Conservation (phyloP, 2,797 vertebrate genomes). For the Oreochromis grahami region DNA sequence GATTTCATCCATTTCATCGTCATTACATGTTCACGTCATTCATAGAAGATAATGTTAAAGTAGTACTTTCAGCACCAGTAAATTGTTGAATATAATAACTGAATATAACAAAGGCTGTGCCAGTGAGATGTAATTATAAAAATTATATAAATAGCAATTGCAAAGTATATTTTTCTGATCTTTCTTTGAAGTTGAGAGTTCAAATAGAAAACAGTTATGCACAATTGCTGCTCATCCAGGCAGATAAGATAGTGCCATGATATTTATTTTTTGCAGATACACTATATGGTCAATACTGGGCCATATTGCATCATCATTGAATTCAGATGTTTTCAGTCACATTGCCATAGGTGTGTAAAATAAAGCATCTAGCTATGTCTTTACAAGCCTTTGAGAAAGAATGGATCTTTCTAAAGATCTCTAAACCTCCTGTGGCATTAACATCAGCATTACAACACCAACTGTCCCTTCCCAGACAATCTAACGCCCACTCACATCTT, state of each 20-base stretch:
- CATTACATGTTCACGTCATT: conserved; percentile 1
- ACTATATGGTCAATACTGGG: background rate
- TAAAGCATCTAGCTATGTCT: background rate
- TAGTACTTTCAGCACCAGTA: background rate
- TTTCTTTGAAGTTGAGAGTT: background rate
- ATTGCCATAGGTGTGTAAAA: background rate
- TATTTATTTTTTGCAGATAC: background rate
- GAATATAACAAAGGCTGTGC: background rate
- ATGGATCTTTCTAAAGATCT: background rate
- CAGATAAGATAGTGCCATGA: background rate
- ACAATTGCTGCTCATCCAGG: background rate
- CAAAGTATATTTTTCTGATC: background rate
- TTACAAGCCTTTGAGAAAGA: background rate
- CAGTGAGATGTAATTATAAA: background rate
- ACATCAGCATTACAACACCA: background rate
- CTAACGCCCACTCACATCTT: background rate
- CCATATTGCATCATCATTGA: background rate
- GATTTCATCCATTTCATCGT: conserved; percentile 10
- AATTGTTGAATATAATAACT: background rate
- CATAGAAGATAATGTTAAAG: background rate
- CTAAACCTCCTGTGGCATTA: background rate
- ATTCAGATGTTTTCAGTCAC: background rate
- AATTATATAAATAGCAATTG: background rate
- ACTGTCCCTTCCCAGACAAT: background rate
- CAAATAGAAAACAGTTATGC: background rate